Evolutionary conservation across 2,113 vertebrate species (phyloP).

Genomic region (Psilopsiagon aymara): DNA sequence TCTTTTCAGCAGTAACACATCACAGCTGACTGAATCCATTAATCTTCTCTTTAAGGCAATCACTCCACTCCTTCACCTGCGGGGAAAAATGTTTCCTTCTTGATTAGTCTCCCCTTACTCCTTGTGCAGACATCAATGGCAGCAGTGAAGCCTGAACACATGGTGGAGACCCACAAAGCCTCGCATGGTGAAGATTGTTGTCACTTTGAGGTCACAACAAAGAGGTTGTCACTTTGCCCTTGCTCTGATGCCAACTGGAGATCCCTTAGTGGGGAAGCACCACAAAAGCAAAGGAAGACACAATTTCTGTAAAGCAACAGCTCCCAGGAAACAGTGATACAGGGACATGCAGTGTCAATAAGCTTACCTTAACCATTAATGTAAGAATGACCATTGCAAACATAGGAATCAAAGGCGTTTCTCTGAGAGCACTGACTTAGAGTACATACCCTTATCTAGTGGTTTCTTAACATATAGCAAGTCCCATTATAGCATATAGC

Average conservation of each 20-base stretch:
- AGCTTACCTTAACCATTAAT: background rate
- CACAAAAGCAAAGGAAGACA: background rate
- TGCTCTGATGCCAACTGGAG: background rate
- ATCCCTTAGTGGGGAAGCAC: background rate
- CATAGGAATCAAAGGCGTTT: background rate
- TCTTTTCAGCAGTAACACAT: background rate
- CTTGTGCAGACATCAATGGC: background rate
- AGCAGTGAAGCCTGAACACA: fast-evolving
- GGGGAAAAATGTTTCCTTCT: background rate
- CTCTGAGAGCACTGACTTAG: background rate
- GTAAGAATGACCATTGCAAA: background rate
- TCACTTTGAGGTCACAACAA: background rate
- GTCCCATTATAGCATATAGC: background rate
- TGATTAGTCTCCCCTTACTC: background rate
- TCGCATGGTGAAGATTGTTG: fast-evolving
- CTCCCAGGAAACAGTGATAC: background rate
- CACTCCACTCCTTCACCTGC: background rate
- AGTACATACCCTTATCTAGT: background rate
- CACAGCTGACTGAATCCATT: background rate
- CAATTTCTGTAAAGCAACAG: background rate
- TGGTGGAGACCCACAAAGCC: background rate
- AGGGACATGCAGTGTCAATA: fast-evolving
- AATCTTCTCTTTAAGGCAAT: background rate
- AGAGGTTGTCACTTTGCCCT: background rate
- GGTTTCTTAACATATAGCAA: background rate